Base-by-base conservation (phyloP, 2,113 vertebrate species). In the Rhagologus leucostigma region DNA sequence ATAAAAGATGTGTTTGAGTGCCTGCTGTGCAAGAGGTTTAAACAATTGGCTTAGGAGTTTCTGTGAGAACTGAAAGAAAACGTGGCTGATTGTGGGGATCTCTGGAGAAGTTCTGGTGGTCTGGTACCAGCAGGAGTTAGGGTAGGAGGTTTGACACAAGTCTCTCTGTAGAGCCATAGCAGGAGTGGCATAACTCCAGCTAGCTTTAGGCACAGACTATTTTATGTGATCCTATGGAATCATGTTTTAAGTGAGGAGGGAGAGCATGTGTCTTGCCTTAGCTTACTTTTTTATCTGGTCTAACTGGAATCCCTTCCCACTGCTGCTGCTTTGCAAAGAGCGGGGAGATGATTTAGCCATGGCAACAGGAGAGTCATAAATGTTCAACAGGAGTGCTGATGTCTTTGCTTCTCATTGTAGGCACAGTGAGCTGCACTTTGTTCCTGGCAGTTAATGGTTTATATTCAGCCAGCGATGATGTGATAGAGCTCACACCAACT, bases 391-490 rank as follows among this genome's bases (percentile, higher is more conserved):
- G 57, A 76, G 9, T 46, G 50, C 49, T 84, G 35, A 95, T 77
- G 47, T 32, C 29, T 81, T 95, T 79, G 68, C 75, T 97, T 93
- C 41, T 79, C 24, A 1, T 94, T 96, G 17, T 84, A 99, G 99
- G 99, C 95, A 97, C 98, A 62, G 93, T 99, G 96, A 97, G 97
- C 95, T 99, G 98, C 91, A 98, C 98, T 4, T 94, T 99, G 92
- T 96, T 99, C 49, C 96, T 99, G 59, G 97, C 97, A 7, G 99
- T 97, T 57, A 98, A 97, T 4, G 95, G 98, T 52, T 94, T 99
- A 2, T 99, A 99, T 97, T 99, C 99, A 0, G 79, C 99, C 42
- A 97, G 98, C 39, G 99, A 99, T 80, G 99, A 99, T 96, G 99
- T 99, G 46, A 95, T 99, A 32, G 99, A 99, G 77, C 98, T 99